phyloP scores from a whole-genome alignment of 2,797 vertebrate genomes.

The Rhinophrynus dorsalis region DNA sequence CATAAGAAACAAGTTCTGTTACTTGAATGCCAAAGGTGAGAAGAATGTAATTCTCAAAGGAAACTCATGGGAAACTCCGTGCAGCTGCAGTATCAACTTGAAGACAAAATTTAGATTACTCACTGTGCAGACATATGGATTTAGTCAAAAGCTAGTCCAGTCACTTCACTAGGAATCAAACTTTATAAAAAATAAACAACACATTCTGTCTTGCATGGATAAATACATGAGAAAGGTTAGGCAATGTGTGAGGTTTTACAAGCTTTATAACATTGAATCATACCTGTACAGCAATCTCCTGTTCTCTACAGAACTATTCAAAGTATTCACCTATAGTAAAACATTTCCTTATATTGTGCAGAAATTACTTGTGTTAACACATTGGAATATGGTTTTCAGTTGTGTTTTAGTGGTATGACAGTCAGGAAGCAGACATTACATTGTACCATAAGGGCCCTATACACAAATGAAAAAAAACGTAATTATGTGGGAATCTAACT shows the following conservation, averaged over 20 bases:
- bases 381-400: neutral
- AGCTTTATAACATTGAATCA: neutral
- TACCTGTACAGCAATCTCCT: too few relatives aligned
- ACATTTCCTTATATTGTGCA: neutral
- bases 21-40: slow-evolving; percentile 60
- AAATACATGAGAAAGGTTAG: neutral
- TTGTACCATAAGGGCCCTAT: too few relatives aligned
- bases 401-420: neutral
- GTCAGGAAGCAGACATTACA: too few relatives aligned
- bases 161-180: slow-evolving; percentile 15
- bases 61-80: slow-evolving; percentile 53
- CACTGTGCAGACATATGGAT: slow-evolving; percentile 44
- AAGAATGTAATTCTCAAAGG: slow-evolving; percentile 57
- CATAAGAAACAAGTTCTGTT: slow-evolving; percentile 56
- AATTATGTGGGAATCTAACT: too few relatives aligned
- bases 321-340: neutral
- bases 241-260: neutral
- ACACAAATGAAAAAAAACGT: too few relatives aligned
- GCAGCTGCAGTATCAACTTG: slow-evolving; percentile 33
- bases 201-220: neutral
- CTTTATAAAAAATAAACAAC: neutral
- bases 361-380: neutral
- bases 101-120: slow-evolving; percentile 42
- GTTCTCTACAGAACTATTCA: too few relatives aligned
- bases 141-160: slow-evolving; percentile 25